Evolutionary conservation across 2,113 vertebrate genomes (phyloP).

Genomic region (Charadrius vociferus): DNA sequence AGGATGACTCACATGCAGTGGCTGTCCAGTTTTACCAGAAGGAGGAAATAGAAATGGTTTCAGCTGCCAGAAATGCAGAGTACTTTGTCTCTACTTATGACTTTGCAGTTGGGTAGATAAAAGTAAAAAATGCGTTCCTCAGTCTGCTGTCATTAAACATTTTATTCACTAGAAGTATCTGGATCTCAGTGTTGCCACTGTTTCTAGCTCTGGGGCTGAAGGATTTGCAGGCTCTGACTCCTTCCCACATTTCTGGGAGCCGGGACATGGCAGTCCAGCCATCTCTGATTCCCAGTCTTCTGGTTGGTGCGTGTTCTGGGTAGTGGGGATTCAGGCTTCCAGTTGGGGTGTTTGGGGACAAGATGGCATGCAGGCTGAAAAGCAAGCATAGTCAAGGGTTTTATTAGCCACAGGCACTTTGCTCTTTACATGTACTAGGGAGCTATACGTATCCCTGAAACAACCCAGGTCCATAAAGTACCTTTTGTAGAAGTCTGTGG

Average conservation of each 20-base stretch:
- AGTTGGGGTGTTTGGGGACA: not conserved
- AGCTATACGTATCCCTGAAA: not conserved
- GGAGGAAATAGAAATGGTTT: not conserved
- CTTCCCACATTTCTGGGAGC: not conserved
- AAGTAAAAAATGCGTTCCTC: not conserved
- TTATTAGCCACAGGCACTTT: not conserved
- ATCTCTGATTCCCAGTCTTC: not conserved
- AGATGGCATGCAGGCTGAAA: not conserved
- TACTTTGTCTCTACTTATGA: not conserved
- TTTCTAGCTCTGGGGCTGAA: not conserved
- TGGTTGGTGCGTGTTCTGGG: accelerated
- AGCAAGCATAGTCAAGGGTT: not conserved
- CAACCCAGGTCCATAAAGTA: not conserved
- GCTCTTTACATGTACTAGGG: not conserved
- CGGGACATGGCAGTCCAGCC: not conserved
- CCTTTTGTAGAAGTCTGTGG: conserved; percentile 4
- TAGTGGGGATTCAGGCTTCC: not conserved
- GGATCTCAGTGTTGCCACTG: not conserved
- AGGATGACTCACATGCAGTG: not conserved
- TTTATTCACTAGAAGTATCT: not conserved
- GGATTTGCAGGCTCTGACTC: not conserved
- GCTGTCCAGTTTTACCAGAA: not conserved
- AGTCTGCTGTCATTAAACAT: not conserved
- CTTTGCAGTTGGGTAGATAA: not conserved
- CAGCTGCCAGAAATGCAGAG: not conserved